phyloP scores from a whole-genome alignment of 2,113 vertebrate species.

The Pseudonaja textilis region DNA sequence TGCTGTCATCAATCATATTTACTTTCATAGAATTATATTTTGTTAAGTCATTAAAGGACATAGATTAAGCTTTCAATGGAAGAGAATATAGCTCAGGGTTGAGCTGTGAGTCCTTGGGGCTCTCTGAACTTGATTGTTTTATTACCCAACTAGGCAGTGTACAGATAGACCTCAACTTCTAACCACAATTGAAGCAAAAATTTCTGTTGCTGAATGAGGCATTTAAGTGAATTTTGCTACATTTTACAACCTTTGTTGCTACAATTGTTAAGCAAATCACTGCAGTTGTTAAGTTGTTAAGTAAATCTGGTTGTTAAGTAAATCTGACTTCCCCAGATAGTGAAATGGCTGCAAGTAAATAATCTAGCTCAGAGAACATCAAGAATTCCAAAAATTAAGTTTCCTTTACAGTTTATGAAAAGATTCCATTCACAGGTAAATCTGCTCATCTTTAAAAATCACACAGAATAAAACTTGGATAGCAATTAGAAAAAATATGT shows the following conservation, averaged over 20 bases:
- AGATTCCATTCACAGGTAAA: neutral
- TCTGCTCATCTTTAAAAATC: neutral
- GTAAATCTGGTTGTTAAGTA: neutral
- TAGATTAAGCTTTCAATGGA: neutral
- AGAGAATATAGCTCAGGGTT: neutral
- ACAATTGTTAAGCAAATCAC: neutral
- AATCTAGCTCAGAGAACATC: neutral
- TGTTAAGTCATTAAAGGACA: neutral
- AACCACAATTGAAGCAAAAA: too few species aligned
- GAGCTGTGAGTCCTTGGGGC: neutral
- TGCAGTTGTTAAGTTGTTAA: neutral
- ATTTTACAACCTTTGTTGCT: neutral
- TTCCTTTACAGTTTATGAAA: slow-evolving; percentile 1
- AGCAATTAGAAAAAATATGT: neutral
- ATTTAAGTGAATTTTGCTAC: neutral
- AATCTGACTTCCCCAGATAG: neutral
- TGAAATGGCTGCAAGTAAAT: neutral
- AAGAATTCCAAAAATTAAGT: neutral
- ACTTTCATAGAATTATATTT: slow-evolving; percentile 22
- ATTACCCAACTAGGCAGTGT: neutral
- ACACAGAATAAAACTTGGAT: neutral
- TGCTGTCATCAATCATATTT: neutral
- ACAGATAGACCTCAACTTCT: too few species aligned
- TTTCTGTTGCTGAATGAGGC: too few species aligned
- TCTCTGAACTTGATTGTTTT: too few species aligned